A percentile compares a stretch with the other conserved stretches of the same genome.
phyloP scores from a whole-genome alignment of 2,113 vertebrate species.

The Zosterops lateralis region DNA sequence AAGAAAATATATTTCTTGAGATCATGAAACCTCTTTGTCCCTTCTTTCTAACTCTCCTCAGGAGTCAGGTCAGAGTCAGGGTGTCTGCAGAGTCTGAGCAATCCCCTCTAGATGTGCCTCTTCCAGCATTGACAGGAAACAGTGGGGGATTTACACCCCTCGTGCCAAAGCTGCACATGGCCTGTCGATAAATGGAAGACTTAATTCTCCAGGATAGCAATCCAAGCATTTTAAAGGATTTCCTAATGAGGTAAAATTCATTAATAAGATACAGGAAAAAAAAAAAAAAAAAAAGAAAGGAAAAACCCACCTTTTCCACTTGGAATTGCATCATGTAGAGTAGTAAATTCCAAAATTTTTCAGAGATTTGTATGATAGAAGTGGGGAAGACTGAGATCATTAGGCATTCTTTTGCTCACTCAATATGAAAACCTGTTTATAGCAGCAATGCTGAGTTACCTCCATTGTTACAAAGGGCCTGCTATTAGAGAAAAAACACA shows the following conservation, averaged over 20 bases:
- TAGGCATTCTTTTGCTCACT: background rate
- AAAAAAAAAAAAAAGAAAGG: no score
- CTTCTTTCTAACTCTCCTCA: background rate
- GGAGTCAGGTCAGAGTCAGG: background rate
- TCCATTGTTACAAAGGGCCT: background rate
- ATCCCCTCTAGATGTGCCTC: background rate
- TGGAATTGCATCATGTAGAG: background rate
- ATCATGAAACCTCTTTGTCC: background rate
- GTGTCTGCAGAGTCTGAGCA: background rate
- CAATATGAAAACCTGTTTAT: background rate
- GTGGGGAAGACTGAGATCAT: background rate
- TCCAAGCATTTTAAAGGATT: constrained; percentile 30
- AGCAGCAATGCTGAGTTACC: background rate
- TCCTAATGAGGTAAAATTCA: constrained; percentile 23
- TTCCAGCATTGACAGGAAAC: background rate
- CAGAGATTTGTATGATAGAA: background rate
- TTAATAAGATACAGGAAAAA: background rate
- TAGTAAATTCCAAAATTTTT: background rate
- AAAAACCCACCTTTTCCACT: background rate
- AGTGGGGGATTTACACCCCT: background rate
- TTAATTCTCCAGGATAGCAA: constrained; percentile 20
- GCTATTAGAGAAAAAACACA: background rate
- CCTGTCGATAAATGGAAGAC: constrained; percentile 17
- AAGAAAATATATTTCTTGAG: background rate
- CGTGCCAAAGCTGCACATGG: background rate